phyloP scores from a whole-genome alignment of 1,140 invertebrate species.

The Drosophila arawakana region DNA sequence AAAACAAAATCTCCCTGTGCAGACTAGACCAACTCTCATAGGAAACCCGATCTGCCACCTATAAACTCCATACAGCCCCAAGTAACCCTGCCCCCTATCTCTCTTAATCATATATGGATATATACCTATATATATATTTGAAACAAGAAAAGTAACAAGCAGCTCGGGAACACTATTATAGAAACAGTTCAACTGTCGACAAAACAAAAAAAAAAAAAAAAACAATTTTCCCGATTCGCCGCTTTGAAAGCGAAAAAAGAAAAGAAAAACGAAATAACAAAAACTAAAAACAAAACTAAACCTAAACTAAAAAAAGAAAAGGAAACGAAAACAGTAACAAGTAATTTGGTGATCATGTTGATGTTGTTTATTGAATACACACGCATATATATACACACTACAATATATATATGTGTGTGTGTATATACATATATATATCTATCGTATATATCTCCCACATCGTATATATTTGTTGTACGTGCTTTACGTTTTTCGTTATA shows the following conservation, averaged over 20 bases:
- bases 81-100: constrained; percentile 35
- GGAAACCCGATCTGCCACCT: constrained; percentile 17
- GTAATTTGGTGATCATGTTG: constrained; percentile 73
- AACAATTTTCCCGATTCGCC: not conserved
- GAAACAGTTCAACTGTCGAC: constrained; percentile 58
- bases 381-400: constrained; percentile 23
- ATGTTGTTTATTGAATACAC: constrained; percentile 52
- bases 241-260: constrained; percentile 9
- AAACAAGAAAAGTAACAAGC: constrained; percentile 37
- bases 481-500: constrained; percentile 13
- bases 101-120: constrained; percentile 39
- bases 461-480: constrained; percentile 16
- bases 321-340: constrained; percentile 48
- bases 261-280: constrained; percentile 30
- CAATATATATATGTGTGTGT: constrained; percentile 21
- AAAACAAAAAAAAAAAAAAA: constrained; percentile 9
- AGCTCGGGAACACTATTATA: constrained; percentile 23
- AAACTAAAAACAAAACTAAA: not conserved
- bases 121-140: constrained; percentile 39
- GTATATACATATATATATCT: constrained; percentile 41
- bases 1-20: constrained; percentile 37
- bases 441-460: constrained; percentile 18
- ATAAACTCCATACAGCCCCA: constrained; percentile 30
- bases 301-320: too few relatives aligned
- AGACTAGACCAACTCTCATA: constrained; percentile 58